Evolutionary conservation across 2,113 vertebrate genomes (phyloP), one percentile per base, ranked within the genome.

Genomic region (Ivindomyrus marchei): DNA sequence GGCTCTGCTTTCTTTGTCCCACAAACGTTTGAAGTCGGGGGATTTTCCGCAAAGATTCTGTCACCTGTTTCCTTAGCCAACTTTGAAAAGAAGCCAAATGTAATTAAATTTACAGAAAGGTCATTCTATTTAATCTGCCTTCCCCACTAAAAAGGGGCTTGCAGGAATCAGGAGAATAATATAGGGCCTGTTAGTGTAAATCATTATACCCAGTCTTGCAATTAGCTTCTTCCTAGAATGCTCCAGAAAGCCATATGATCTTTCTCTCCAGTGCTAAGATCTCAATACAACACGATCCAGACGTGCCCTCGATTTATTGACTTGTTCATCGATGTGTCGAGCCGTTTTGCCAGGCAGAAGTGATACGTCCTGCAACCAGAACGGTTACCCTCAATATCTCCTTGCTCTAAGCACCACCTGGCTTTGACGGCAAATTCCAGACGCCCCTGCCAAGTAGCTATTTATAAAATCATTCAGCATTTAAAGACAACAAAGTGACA

Each of bases 31-130:
- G 50, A 86, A 86, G 74, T 86, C 17, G 47, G 84, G 27, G 85
- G 50, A 19, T 87, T 87, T 87, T 87, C n/a, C 17, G 46, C n/a
- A 21, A 13, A 50, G 85, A 87, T 15, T 87, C 11, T 56, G 50
- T 31, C 31, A 53, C 50, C 27, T 19, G 27, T 36, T 87, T 53
- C 50, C n/a, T 17, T 53, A 56, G 50, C 31, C 19, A 15, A 15
- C 85, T 56, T 87, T 87, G 5, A 52, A 86, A 86, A 86, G 45
- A 52, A 56, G 49, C 36, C 11, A 56, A 87, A 53, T 49, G 85
- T 87, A 87, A 87, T 87, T 87, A 53, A 50, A 56, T 39, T 56
- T 36, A 87, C 85, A 36, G n/a, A 47, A 46, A 87, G 47, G 49
- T 27, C n/a, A 31, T 27, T 56, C 50, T 17, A 87, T 53, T 87